Evolutionary conservation across 2,888 invertebrate genomes (phyloP), one percentile per base, ranked within the genome.

Genomic region (Heliconius cydno): DNA sequence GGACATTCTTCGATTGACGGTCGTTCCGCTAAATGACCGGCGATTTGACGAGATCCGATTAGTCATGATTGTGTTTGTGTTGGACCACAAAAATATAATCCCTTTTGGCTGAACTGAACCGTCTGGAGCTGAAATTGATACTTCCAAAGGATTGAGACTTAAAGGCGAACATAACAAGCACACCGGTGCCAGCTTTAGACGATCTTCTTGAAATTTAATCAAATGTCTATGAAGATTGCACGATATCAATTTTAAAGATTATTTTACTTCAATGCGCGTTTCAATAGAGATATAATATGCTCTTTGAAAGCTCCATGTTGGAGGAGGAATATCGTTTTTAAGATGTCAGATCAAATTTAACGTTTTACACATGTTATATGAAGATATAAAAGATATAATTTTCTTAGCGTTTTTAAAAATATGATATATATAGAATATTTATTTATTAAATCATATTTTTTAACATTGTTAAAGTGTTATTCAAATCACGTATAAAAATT

Each of bases 21-120:
- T 92, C 92, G 93, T 89, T 92, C 88, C 87, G 87, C 90, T 90
- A 94, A 95, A 94, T 94, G 92, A 93, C 95, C 93, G 90, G 89
- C 91, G 90, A 92, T 94, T 94, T 91, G 90, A 91, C 87, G 87
- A 92, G 91, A 95, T 95, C 93, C 93, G 94, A 95, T 95, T 95
- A 94, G 92, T 94, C 91, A 89, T 91, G 93, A 94, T 94, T 93
- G 92, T 92, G 91, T 94, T 94, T 93, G 91, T 92, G 90, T 92
- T 90, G 87, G 88, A 88, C 86, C 89, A 90, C 89, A 94, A 94
- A 94, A 94, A 94, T 93, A 92, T 93, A 93, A 94, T 92, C 92
- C 89, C 86, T 82, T 82, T 80, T 79, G 83, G 86, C 70, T 87
- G 87, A 34, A 7, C 87, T 87, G 86, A 84, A 83, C 86, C 85